Evolutionary conservation across 2,888 invertebrate species (phyloP).

Genomic region (Timandra comae): DNA sequence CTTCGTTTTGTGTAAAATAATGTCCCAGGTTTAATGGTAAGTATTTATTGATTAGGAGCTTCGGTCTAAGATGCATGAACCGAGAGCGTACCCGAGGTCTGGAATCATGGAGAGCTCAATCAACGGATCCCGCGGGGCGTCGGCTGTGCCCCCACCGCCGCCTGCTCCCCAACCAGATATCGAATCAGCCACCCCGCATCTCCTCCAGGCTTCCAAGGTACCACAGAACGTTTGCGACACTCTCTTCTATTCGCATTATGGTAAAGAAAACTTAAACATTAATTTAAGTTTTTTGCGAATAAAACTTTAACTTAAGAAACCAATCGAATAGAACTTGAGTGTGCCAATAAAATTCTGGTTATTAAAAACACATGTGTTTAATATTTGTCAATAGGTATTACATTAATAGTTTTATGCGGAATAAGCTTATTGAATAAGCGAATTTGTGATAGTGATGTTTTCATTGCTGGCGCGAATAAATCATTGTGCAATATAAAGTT

Average conservation of each 20-base stretch:
- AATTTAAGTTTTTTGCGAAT: constrained; percentile 2
- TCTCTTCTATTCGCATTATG: too few relatives aligned
- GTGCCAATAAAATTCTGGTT: constrained; percentile 9
- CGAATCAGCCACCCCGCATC: constrained; percentile 80
- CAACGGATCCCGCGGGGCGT: constrained; percentile 83
- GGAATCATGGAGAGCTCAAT: constrained; percentile 93
- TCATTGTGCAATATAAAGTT: neutral
- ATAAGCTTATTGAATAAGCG: neutral
- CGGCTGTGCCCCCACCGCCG: constrained; percentile 3
- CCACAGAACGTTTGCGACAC: constrained; percentile 1
- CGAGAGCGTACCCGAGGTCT: constrained; percentile 93
- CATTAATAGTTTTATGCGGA: too few relatives aligned
- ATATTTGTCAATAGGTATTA: too few relatives aligned
- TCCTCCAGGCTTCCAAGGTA: constrained; percentile 59
- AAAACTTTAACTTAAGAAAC: too few relatives aligned
- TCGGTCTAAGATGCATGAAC: constrained; percentile 95
- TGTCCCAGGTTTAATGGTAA: too few relatives aligned
- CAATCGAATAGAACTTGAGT: too few relatives aligned
- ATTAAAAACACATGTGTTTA: too few relatives aligned
- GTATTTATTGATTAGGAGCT: constrained; percentile 56
- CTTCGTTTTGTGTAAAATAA: too few relatives aligned
- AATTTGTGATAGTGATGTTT: neutral
- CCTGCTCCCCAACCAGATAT: constrained; percentile 56
- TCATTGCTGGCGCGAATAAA: neutral
- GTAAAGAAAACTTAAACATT: too few relatives aligned